phyloP scores from a whole-genome alignment of 2,797 vertebrate species.

The Hafferia zeledoni region DNA sequence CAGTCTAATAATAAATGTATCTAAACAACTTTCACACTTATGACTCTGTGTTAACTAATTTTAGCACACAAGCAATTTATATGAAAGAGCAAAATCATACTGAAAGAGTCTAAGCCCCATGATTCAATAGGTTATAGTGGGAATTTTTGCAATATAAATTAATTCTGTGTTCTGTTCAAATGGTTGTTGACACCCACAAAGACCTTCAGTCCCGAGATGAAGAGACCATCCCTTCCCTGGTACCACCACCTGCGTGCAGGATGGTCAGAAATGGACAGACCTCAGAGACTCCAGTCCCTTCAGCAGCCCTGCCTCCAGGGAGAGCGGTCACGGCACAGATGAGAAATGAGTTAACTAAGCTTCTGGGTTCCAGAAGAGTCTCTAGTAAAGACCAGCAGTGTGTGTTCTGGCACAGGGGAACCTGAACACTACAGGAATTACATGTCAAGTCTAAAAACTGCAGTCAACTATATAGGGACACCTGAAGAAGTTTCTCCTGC shows the following conservation, averaged over 20 bases:
- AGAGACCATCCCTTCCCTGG: not conserved
- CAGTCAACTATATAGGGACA: not conserved
- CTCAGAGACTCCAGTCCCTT: not conserved
- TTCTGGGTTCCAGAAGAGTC: not conserved
- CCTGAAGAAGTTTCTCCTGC: not conserved
- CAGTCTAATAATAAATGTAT: not conserved
- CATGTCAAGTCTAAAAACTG: not conserved
- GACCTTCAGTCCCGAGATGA: not conserved
- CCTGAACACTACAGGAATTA: not conserved
- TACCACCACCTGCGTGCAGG: not conserved
- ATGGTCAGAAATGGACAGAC: not conserved
- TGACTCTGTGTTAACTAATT: not conserved
- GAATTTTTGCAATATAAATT: not conserved
- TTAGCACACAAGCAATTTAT: not conserved
- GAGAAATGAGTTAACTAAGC: not conserved
- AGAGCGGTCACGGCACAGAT: not conserved
- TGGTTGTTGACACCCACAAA: not conserved
- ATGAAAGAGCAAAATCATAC: not conserved
- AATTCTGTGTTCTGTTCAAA: not conserved
- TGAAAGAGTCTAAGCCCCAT: not conserved
- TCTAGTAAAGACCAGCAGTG: not conserved
- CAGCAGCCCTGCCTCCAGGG: not conserved
- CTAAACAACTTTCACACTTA: constrained; percentile 20
- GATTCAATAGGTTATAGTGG: not conserved
- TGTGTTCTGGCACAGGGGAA: not conserved